Percentiles rank a stretch among this genome's conserved stretches.
These are phyloP conservation scores for Hipposideros larvatus DNA, from an alignment of 2,797 vertebrate species.

Conservation along the genomic window DNA sequence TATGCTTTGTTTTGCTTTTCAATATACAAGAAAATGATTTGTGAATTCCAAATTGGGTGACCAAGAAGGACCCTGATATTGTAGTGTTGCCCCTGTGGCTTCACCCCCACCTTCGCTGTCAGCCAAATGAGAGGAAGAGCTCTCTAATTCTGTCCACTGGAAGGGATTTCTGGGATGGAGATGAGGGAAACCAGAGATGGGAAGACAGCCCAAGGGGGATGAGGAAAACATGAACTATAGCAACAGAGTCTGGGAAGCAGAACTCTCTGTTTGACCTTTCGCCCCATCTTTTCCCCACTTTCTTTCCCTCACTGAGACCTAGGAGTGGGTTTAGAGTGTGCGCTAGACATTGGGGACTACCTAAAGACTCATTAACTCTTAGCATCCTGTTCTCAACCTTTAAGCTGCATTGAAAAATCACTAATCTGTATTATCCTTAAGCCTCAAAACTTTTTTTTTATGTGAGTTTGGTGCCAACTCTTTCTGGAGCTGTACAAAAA, in stretches of 20 bases:
- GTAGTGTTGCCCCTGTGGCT: neutral
- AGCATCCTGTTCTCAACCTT: neutral
- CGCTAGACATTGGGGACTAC: neutral
- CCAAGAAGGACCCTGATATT: neutral
- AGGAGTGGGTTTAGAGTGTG: neutral
- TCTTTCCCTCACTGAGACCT: neutral
- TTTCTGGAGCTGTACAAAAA: slow-evolving; percentile 52
- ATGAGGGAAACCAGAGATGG: neutral
- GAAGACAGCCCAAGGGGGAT: neutral
- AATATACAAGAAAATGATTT: neutral
- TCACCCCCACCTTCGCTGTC: too few relatives aligned
- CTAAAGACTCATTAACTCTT: neutral
- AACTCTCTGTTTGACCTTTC: too few relatives aligned
- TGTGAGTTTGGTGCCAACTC: slow-evolving; percentile 66
- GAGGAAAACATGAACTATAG: neutral
- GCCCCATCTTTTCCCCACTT: neutral
- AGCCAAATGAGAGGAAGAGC: neutral
- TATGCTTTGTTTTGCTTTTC: neutral
- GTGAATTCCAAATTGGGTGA: neutral
- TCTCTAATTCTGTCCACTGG: neutral
- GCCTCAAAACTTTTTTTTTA: slow-evolving; percentile 59
- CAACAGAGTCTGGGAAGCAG: neutral
- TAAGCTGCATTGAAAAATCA: neutral
- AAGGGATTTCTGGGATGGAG: neutral
- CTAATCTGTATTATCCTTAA: slow-evolving; percentile 42